These are phyloP conservation scores for Synchiropus splendidus DNA, from an alignment of 2,113 vertebrate species.

Conservation along the genomic window DNA sequence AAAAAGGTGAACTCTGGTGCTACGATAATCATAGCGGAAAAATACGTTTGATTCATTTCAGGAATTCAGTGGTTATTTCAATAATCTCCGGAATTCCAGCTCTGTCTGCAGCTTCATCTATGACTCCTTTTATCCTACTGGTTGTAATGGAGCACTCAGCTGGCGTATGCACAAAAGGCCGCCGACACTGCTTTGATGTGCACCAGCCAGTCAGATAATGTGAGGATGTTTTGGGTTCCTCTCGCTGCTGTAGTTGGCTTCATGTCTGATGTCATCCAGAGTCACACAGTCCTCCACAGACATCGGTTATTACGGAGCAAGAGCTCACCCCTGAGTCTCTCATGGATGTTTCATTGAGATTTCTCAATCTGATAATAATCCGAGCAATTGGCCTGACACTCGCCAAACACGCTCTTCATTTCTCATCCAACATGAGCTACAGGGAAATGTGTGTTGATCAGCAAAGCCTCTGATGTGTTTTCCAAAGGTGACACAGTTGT, in stretches of 20 bases:
- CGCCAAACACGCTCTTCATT: too few species aligned
- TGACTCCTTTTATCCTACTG: too few species aligned
- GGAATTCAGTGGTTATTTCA: too few species aligned
- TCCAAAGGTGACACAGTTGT: not conserved
- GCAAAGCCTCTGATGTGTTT: not conserved
- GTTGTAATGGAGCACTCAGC: too few species aligned
- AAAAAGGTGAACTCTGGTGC: too few species aligned
- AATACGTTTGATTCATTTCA: too few species aligned
- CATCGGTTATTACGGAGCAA: too few species aligned
- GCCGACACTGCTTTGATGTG: slow-evolving; percentile 63
- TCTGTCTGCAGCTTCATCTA: too few species aligned
- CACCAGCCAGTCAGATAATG: slow-evolving; percentile 41
- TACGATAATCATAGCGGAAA: too few species aligned
- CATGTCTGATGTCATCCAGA: slow-evolving; percentile 43
- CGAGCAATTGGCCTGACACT: not conserved
- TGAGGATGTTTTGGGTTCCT: slow-evolving; percentile 53
- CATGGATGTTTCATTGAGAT: slow-evolving; percentile 23
- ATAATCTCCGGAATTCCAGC: too few species aligned
- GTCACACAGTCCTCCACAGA: too few species aligned
- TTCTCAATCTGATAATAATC: slow-evolving; percentile 30
- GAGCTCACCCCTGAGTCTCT: slow-evolving; percentile 7
- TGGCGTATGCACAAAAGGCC: slow-evolving; percentile 52
- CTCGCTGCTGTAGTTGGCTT: slow-evolving; percentile 46
- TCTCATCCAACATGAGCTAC: not conserved
- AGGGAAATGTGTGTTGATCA: not conserved